phyloP scores from a whole-genome alignment of 2,113 vertebrate species.

The Gila orcuttii region DNA sequence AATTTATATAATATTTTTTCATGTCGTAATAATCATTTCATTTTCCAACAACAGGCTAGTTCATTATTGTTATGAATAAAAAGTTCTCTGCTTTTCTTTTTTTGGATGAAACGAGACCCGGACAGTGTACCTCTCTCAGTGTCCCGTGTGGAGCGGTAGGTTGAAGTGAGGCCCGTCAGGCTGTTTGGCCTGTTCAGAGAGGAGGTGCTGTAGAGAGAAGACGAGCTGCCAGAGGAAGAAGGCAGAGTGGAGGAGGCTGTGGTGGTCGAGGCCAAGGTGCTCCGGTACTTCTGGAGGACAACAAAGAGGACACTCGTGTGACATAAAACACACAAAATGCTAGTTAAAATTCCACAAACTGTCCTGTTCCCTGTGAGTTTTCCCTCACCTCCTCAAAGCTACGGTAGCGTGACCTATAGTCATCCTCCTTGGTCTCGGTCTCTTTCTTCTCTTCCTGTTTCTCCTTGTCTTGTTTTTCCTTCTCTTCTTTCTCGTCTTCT shows the following conservation, averaged over 20 bases:
- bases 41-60: background rate
- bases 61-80: background rate
- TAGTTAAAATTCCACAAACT: background rate
- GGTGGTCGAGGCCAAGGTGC: conserved; percentile 77
- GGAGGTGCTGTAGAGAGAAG: conserved; percentile 80
- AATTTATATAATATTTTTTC: background rate
- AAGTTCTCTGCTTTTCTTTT: background rate
- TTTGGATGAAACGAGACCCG: background rate
- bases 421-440: conserved; percentile 90
- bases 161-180: conserved; percentile 90
- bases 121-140: conserved; percentile 86
- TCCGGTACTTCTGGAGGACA: conserved; percentile 82
- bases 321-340: background rate
- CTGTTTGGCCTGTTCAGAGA: conserved; percentile 85
- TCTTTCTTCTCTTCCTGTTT: conserved; percentile 96
- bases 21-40: background rate
- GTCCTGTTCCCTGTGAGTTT: background rate
- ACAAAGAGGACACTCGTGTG: background rate
- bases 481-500: conserved; percentile 94
- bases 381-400: conserved; percentile 86
- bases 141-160: conserved; percentile 88
- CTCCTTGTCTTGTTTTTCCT: conserved; percentile 94
- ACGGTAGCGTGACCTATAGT: conserved; percentile 91
- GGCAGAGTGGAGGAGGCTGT: conserved; percentile 76
- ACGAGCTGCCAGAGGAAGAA: conserved; percentile 74